phyloP scores from a whole-genome alignment of 2,888 invertebrate species.

The Cheilosia impressa region DNA sequence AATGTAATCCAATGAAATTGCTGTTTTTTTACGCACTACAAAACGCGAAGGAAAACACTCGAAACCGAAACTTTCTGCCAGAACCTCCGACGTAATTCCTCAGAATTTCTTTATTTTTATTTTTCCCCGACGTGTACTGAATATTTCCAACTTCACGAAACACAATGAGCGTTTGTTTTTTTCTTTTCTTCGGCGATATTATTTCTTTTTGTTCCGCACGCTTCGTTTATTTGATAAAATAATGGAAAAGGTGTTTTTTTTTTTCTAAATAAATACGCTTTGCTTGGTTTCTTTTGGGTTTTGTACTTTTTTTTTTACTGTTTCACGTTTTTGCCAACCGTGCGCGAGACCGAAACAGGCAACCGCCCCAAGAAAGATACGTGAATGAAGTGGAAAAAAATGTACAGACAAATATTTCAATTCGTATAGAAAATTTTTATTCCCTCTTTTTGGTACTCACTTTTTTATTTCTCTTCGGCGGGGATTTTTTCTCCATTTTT shows the following conservation, averaged over 20 bases:
- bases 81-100: constrained; percentile 42
- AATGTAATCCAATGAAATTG: constrained; percentile 64
- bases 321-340: constrained; percentile 41
- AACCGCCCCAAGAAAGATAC: constrained; percentile 35
- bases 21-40: constrained; percentile 36
- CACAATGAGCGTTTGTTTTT: constrained; percentile 31
- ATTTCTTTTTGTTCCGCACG: not conserved
- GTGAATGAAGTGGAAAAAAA: constrained; percentile 60
- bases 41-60: constrained; percentile 23
- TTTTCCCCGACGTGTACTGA: constrained; percentile 17
- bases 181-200: constrained; percentile 5
- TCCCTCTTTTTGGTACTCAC: constrained; percentile 37
- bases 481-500: constrained; percentile 64
- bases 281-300: not conserved
- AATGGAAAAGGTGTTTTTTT: constrained; percentile 10
- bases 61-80: constrained; percentile 16
- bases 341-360: constrained; percentile 41
- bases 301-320: constrained; percentile 21
- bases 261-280: not conserved
- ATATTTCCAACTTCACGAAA: constrained; percentile 7
- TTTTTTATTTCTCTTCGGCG: constrained; percentile 65
- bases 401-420: constrained; percentile 43
- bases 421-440: constrained; percentile 14
- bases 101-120: constrained; percentile 27
- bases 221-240: not conserved